Conservation (phyloP, 2,888 invertebrate species). For the Acronicta aceris region DNA sequence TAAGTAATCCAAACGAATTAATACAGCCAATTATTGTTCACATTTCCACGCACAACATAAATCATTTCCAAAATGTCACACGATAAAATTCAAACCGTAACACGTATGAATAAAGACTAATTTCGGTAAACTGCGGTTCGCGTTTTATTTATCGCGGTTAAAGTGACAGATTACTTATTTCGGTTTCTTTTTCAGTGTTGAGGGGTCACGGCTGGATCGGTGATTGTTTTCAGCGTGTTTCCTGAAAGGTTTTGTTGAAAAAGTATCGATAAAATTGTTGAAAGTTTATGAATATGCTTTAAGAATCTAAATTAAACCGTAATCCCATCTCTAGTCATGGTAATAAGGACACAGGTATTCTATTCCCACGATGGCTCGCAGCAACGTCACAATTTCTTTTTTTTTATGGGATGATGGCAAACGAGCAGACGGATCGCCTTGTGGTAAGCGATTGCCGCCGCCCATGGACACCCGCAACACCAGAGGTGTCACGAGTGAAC, state of each 20-base stretch:
- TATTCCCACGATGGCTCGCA: no score
- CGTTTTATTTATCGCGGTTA: conserved; percentile 50
- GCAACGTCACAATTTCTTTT: no score
- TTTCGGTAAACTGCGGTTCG: conserved; percentile 27
- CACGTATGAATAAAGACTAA: conserved; percentile 28
- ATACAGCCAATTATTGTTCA: conserved; percentile 49
- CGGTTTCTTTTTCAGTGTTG: conserved; percentile 37
- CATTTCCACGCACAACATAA: conserved; percentile 46
- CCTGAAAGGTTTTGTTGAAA: conserved; percentile 19
- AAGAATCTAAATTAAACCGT: no score
- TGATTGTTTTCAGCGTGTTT: conserved; percentile 39
- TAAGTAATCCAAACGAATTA: conserved; percentile 48
- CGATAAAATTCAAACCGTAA: conserved; percentile 33
- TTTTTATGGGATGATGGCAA: no score
- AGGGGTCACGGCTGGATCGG: conserved; percentile 43
- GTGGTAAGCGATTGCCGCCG: no score
- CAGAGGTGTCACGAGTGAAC: no score
- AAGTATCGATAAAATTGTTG: neutral
- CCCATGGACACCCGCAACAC: no score
- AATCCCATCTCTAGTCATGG: no score
- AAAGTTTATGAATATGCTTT: neutral
- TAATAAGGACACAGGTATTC: no score
- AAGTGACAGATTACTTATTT: conserved; percentile 56
- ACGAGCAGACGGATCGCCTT: no score
- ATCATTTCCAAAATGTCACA: conserved; percentile 44